Evolutionary conservation across 2,113 vertebrate species (phyloP).

Genomic region (Indicator maculatus): DNA sequence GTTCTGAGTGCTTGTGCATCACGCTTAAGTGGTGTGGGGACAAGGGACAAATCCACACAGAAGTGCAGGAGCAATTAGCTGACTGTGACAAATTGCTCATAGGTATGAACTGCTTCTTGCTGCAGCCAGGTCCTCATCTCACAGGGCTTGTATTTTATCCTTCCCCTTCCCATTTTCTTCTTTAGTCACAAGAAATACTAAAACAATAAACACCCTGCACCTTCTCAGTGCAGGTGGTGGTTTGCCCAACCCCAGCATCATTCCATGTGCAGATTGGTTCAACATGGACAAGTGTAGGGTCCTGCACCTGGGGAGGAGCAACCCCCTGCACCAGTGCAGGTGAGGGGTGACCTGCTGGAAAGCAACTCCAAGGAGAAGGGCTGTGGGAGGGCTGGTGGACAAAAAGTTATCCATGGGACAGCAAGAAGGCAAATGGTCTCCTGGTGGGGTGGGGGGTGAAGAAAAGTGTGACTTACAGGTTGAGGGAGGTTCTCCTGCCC

Average conservation of each 20-base stretch:
- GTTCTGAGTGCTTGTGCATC: not conserved
- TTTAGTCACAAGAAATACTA: not conserved
- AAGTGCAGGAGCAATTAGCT: not conserved
- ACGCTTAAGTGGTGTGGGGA: not conserved
- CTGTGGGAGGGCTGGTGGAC: too few species aligned
- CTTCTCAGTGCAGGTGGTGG: not conserved
- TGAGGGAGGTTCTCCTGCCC: too few species aligned
- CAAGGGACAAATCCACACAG: not conserved
- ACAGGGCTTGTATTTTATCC: not conserved
- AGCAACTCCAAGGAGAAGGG: too few species aligned
- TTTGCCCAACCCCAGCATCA: rapidly evolving
- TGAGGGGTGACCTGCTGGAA: too few species aligned
- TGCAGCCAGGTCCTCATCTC: not conserved
- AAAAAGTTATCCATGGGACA: too few species aligned
- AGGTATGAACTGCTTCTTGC: not conserved
- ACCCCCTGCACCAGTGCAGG: too few species aligned
- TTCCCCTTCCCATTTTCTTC: not conserved
- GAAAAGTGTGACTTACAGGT: too few species aligned
- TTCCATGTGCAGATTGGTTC: rapidly evolving
- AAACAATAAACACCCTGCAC: not conserved
- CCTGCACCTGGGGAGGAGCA: too few species aligned
- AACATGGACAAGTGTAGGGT: too few species aligned
- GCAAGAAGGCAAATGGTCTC: too few species aligned
- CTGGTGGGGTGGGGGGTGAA: too few species aligned
- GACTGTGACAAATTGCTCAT: not conserved